Evolutionary conservation across 2,888 invertebrate species (phyloP), one percentile per base, ranked within the genome.

Genomic region (Saturnia japonica): DNA sequence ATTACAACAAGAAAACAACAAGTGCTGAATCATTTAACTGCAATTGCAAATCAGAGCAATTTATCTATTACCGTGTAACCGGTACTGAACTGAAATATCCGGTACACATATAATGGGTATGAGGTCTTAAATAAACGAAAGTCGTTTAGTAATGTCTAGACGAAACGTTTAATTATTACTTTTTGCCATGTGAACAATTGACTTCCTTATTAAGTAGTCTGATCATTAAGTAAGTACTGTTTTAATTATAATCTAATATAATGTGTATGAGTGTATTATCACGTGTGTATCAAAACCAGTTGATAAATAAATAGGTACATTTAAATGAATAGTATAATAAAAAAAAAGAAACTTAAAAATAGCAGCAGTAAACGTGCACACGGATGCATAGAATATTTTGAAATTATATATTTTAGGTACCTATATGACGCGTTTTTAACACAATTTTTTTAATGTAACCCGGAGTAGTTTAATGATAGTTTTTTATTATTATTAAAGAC

Each of bases 11-110:
- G 40, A 69, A 69, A 69, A 69, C 45, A 42, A 68, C 64, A 54
- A 54, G 25, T 67, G 70, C 70, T 67, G 70, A 70, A 42, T 70
- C 70, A 70, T 70, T 70, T 71, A 68, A 62, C 62, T 68, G 71
- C 71, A 68, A 43, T 62, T 60, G 62, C 70, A 47, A 60, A 71
- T 71, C 71, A 25, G 60, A 47, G 25, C 71, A 71, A 67, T 69
- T 72, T 70, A 70, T 72, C 72, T 72, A 72, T 67, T 67, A 57
- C 67, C 72, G 47, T 45, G 66, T 19, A 68, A 70, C 72, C 68
- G 68, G 70, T 70, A 57, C 40, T 28, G 43, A 19, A 25, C 47
- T 54, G 64, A 70, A 68, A 60, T 67, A 51, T 71, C 70, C 72
- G 72, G 70, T 72, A 62, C 62, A 40, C 68, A 42, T 22, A 70